These are phyloP conservation scores for Urosaurus nigricauda DNA, from an alignment of 2,797 vertebrate species.

Conservation along the genomic window DNA sequence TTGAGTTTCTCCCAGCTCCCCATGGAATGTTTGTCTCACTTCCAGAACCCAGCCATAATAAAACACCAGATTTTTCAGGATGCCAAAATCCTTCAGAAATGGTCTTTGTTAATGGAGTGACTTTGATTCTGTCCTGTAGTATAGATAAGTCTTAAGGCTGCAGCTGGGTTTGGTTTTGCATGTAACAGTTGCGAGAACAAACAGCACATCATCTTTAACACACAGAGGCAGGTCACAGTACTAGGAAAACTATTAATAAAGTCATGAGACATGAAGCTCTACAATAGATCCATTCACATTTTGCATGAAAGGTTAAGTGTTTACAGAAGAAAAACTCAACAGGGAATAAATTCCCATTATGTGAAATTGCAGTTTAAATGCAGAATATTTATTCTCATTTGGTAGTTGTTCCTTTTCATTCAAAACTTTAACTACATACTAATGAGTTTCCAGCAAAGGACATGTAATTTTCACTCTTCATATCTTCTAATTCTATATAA, in stretches of 20 bases:
- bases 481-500: background rate
- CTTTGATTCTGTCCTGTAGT: background rate
- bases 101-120: too few relatives aligned
- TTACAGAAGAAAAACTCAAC: background rate
- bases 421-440: background rate
- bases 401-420: background rate
- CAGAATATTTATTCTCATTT: background rate
- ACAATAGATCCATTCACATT: slow-evolving; percentile 10
- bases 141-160: background rate
- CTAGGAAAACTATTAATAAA: background rate
- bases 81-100: background rate
- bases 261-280: slow-evolving; percentile 1
- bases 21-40: background rate
- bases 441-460: background rate
- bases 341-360: background rate
- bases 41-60: background rate
- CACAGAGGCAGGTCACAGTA: background rate
- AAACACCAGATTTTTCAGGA: background rate
- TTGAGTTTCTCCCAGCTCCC: background rate
- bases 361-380: background rate
- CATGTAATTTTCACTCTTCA: background rate
- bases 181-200: background rate
- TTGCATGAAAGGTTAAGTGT: slow-evolving; percentile 3
- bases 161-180: background rate
- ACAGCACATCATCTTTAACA: background rate